Base-by-base conservation (phyloP, 2,113 vertebrate genomes). In the Xiphias gladius region DNA sequence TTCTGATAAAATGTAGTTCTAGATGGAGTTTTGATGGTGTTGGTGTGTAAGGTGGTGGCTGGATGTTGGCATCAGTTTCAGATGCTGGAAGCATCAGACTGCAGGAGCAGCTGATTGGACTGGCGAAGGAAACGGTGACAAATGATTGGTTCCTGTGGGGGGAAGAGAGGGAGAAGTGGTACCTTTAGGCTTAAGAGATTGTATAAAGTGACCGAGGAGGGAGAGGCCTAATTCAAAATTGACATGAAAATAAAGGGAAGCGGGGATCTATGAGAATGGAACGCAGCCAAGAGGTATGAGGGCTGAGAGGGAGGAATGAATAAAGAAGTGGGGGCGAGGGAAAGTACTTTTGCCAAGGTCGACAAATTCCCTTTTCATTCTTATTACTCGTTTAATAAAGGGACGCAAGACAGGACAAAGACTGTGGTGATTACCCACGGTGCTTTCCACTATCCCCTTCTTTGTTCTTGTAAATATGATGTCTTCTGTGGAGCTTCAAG, bases 241-340 rank as follows among this genome's bases (percentile, higher is more conserved):
- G 75, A 82, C 57, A 67, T 61, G 58, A 69, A 70, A 46, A 82
- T 65, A 76, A 89, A 82, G 66, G n/a, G 59, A 57, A 3, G 12
- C 35, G 71, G 4, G 30, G 70, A 41, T 48, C 62, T 67, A 46
- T 64, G 80, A 66, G 12, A 28, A 57, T 83, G 79, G 72, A 83
- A 11, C 8, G 9, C 13, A 48, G 67, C 76, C 75, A 83, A 55
- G 35, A 66, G 14, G 61, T 35, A 67, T 17, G 22, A 59, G 30
- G 70, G 20, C 67, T 22, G 24, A 57, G 28, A 68, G 28, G 39
- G 16, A 72, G 65, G 48, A 67, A 57, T 70, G 54, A 59, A 48
- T 59, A 28, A 52, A 20, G 32, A 64, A 65, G 43, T 10, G 43
- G 28, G 24, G 22, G 58, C 73, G 24, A 39, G n/a, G 41, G 19